These are phyloP conservation scores for Phyllotreta cruciferae DNA, from an alignment of 2,888 invertebrate genomes.

Conservation along the genomic window DNA sequence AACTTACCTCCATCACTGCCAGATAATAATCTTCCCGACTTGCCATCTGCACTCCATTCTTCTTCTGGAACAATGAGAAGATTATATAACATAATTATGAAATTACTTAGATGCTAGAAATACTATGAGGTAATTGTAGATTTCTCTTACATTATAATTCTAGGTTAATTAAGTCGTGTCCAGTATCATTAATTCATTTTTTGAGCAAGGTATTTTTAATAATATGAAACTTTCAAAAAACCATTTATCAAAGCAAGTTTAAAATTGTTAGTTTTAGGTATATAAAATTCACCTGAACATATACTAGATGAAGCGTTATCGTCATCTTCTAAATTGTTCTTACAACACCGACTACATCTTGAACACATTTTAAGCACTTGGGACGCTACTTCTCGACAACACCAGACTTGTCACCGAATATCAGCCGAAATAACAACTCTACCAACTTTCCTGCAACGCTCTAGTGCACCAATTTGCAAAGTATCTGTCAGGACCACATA, in stretches of 20 bases:
- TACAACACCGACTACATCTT: conserved; percentile 58
- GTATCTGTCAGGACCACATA: conserved; percentile 22
- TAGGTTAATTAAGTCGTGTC: background rate
- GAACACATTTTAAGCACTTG: conserved; percentile 54
- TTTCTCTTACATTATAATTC: background rate
- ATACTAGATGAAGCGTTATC: conserved; percentile 54
- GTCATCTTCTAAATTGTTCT: conserved; percentile 56
- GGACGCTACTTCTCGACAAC: background rate
- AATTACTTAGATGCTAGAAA: too few relatives aligned
- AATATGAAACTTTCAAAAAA: background rate
- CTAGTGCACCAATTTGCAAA: background rate
- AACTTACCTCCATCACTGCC: conserved; percentile 59
- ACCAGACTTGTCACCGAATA: conserved; percentile 1
- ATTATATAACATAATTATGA: too few relatives aligned
- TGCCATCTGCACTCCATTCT: conserved; percentile 69
- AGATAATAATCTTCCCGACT: conserved; percentile 57
- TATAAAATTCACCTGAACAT: conserved; percentile 55
- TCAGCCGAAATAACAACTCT: background rate
- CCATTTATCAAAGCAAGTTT: background rate
- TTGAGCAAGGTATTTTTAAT: too few relatives aligned
- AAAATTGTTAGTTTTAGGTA: conserved; percentile 18
- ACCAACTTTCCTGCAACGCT: conserved; percentile 1
- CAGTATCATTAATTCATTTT: too few relatives aligned
- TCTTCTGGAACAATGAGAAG: conserved; percentile 63
- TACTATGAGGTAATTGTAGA: background rate